Evolutionary conservation across 2,797 vertebrate species (phyloP).

Genomic region (Aulostomus chinensis): DNA sequence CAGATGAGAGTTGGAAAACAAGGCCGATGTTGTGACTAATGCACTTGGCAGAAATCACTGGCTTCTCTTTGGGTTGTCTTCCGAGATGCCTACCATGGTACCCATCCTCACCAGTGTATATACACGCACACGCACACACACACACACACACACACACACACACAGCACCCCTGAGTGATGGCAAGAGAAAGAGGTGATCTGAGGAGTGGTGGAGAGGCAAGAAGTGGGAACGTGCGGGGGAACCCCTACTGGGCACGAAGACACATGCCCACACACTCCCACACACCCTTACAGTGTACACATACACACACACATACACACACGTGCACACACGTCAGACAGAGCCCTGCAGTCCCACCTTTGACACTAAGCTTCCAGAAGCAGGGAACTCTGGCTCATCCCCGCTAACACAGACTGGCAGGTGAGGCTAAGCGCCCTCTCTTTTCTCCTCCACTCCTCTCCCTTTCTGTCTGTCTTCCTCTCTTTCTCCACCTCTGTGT

Average conservation of each 20-base stretch:
- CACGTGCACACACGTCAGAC: constrained; percentile 49
- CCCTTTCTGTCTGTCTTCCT: constrained; percentile 53
- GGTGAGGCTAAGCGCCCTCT: constrained; percentile 80
- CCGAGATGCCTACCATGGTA: too few species aligned
- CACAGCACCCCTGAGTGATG: constrained; percentile 29
- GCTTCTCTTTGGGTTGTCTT: too few species aligned
- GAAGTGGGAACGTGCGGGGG: constrained; percentile 48
- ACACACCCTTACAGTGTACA: constrained; percentile 26
- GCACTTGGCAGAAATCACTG: too few species aligned
- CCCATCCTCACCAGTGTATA: too few species aligned
- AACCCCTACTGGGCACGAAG: constrained; percentile 71
- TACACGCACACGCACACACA: too few species aligned
- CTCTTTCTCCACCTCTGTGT: constrained; percentile 49
- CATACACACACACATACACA: constrained; percentile 12
- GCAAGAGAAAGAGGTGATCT: constrained; percentile 40
- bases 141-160: background rate
- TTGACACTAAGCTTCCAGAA: constrained; percentile 80
- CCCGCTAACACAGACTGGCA: constrained; percentile 79
- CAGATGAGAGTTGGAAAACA: too few species aligned
- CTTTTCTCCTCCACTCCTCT: constrained; percentile 57
- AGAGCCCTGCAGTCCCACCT: constrained; percentile 71
- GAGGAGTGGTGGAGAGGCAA: constrained; percentile 40
- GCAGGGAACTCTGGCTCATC: constrained; percentile 71
- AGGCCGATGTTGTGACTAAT: too few species aligned
- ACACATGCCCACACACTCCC: constrained; percentile 38